A percentile compares a stretch with the other conserved stretches of the same genome.
These are phyloP conservation scores for Hycleus cichorii DNA, from an alignment of 1,140 invertebrate species.

Conservation along the genomic window DNA sequence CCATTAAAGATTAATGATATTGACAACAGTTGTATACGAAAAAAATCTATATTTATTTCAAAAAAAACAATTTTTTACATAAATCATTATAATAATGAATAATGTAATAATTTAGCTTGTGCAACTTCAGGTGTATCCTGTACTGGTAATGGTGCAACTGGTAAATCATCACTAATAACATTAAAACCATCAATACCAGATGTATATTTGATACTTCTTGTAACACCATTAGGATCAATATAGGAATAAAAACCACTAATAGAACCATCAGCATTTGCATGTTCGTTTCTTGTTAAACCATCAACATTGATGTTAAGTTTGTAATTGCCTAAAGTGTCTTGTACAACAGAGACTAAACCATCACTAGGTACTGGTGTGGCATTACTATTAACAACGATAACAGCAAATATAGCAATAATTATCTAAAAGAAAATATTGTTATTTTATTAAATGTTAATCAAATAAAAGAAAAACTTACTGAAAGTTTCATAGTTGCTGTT, in stretches of 20 bases:
- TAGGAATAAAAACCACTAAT: conserved; percentile 24
- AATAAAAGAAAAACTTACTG: conserved; percentile 5
- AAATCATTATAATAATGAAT: neutral
- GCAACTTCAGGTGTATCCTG: conserved; percentile 15
- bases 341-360: conserved; percentile 14
- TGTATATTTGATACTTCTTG: conserved; percentile 19
- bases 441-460: neutral
- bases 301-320: conserved; percentile 12
- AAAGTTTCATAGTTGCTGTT: neutral
- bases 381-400: neutral
- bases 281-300: conserved; percentile 17
- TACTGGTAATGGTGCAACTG: conserved; percentile 18
- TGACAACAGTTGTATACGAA: no score
- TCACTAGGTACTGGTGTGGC: neutral
- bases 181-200: conserved; percentile 24
- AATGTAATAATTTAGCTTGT: conserved; percentile 9
- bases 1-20: no score
- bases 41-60: no score
- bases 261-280: conserved; percentile 16
- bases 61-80: no score
- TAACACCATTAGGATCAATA: conserved; percentile 22
- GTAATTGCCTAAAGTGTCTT: conserved; percentile 27
- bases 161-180: conserved; percentile 21
- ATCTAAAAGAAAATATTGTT: conserved; percentile 4
- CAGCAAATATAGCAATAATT: neutral